These are phyloP conservation scores for Bembecia ichneumoniformis DNA, from an alignment of 2,888 invertebrate genomes.

Conservation along the genomic window DNA sequence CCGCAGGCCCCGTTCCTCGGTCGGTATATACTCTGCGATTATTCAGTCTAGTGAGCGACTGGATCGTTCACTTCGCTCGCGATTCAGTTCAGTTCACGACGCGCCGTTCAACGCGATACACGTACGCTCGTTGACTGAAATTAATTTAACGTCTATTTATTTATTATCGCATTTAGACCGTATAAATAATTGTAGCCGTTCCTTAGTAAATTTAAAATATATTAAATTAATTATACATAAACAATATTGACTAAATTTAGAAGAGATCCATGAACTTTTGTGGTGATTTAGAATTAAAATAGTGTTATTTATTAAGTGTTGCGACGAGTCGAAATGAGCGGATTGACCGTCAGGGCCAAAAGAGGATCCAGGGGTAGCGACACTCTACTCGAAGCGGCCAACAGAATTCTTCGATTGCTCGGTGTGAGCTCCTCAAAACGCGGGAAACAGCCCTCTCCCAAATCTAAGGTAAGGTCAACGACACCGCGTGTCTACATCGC, in stretches of 20 bases:
- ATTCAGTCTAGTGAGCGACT: conserved; percentile 53
- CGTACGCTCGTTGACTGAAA: conserved; percentile 31
- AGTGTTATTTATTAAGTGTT: conserved; percentile 41
- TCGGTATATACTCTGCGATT: conserved; percentile 40
- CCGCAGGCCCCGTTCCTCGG: conserved; percentile 18
- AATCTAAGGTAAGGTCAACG: conserved; percentile 69
- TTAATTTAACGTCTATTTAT: conserved; percentile 14
- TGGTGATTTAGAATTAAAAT: conserved; percentile 41
- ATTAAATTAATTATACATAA: conserved; percentile 2
- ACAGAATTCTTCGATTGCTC: conserved; percentile 68
- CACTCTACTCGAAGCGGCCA: conserved; percentile 68
- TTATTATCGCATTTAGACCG: background rate
- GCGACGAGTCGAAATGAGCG: conserved; percentile 67
- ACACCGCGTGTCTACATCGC: conserved; percentile 30
- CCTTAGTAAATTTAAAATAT: background rate
- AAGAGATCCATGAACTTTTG: conserved; percentile 45
- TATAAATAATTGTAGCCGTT: background rate
- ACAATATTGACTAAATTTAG: conserved; percentile 9
- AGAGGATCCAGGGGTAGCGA: conserved; percentile 71
- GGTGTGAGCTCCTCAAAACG: conserved; percentile 69
- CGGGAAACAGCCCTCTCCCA: conserved; percentile 70
- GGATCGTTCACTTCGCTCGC: conserved; percentile 46
- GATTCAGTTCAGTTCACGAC: conserved; percentile 46
- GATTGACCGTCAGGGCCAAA: conserved; percentile 70
- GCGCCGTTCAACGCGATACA: conserved; percentile 43